phyloP scores from a whole-genome alignment of 2,888 invertebrate genomes.

The Drosophila vallismaia region DNA sequence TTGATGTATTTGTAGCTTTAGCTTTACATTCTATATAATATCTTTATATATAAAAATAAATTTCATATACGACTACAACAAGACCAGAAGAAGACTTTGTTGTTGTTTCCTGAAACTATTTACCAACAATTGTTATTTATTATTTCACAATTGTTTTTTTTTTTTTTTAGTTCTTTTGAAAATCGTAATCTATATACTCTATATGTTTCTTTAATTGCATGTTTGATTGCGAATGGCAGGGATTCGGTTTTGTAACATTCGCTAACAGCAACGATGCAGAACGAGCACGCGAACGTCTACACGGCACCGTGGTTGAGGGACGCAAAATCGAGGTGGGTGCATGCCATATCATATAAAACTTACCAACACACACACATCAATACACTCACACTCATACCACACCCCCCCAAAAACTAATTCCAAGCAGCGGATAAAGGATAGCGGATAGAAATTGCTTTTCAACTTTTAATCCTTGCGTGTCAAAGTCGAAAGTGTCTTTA shows the following conservation, averaged over 20 bases:
- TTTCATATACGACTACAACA: conserved; percentile 35
- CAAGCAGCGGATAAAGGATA: conserved; percentile 8
- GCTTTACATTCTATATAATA: conserved; percentile 33
- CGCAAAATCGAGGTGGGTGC: conserved; percentile 99
- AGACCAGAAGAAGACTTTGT: conserved; percentile 40
- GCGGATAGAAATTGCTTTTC: conserved; percentile 47
- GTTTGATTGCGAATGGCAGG: conserved; percentile 88
- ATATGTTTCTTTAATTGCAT: conserved; percentile 80
- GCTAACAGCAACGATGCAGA: conserved; percentile 99
- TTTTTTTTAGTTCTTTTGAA: conserved; percentile 41
- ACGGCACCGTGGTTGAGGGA: conserved; percentile 99
- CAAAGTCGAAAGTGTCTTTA: conserved; percentile 32
- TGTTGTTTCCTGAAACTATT: conserved; percentile 15
- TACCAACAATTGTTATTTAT: conserved; percentile 36
- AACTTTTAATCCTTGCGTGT: conserved; percentile 56
- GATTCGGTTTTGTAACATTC: conserved; percentile 99
- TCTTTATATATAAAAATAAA: conserved; percentile 11
- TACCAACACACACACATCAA: conserved; percentile 40
- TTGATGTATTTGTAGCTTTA: conserved; percentile 50
- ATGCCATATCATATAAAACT: conserved; percentile 86
- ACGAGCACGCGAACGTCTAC: conserved; percentile 99
- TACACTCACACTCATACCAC: conserved; percentile 30
- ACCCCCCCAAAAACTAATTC: conserved; percentile 24
- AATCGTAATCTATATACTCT: conserved; percentile 69
- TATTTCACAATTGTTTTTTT: conserved; percentile 20